These are phyloP conservation scores for Brachypteracias leptosomus DNA, from an alignment of 2,113 vertebrate species.

Conservation along the genomic window DNA sequence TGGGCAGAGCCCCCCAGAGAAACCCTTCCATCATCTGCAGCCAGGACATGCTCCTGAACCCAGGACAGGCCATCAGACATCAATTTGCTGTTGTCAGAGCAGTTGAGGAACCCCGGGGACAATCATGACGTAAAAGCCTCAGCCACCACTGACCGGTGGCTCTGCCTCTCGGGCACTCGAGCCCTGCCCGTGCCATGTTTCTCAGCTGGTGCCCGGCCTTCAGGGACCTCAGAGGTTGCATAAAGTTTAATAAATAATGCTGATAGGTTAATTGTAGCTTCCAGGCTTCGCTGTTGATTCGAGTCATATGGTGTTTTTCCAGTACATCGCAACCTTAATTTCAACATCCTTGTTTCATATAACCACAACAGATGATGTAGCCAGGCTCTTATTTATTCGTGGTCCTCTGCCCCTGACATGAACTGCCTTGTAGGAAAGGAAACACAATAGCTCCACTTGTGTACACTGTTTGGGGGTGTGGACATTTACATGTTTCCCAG, in stretches of 20 bases:
- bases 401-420: constrained; percentile 8
- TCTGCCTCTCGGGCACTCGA: background rate
- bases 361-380: background rate
- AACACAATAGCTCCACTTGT: background rate
- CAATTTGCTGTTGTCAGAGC: background rate
- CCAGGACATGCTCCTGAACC: background rate
- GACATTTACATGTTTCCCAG: background rate
- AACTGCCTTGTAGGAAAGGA: background rate
- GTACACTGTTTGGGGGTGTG: background rate
- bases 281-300: constrained; percentile 51
- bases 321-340: constrained; percentile 10
- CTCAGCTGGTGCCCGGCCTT: background rate
- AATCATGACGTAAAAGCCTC: accelerated
- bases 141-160: accelerated
- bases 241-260: constrained; percentile 26
- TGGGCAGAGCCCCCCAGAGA: background rate
- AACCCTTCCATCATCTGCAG: background rate
- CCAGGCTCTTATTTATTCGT: background rate
- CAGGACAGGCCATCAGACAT: background rate
- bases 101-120: background rate
- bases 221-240: background rate
- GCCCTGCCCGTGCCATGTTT: background rate
- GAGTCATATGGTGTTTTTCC: constrained; percentile 57
- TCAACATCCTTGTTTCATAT: constrained; percentile 4
- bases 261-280: constrained; percentile 60